Conservation (phyloP, 2,797 vertebrate species). For the Manis pentadactyla region DNA sequence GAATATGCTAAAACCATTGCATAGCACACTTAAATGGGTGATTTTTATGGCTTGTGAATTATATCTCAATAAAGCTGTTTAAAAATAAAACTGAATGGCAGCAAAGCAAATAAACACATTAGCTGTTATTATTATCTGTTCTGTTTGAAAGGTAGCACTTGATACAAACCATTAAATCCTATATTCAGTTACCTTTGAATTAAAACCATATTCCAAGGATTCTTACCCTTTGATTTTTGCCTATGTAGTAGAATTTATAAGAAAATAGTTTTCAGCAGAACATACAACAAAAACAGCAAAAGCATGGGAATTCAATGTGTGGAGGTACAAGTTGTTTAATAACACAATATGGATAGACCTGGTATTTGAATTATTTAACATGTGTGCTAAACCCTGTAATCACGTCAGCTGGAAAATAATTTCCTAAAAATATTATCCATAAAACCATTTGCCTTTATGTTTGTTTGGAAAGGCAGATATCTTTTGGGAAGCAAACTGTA, state of each 20-base stretch:
- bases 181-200: background rate
- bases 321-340: background rate
- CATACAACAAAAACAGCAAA: background rate
- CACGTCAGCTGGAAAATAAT: background rate
- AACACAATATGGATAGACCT: background rate
- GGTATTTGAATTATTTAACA: background rate
- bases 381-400: background rate
- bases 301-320: background rate
- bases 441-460: background rate
- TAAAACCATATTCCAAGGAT: background rate
- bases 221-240: background rate
- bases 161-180: background rate
- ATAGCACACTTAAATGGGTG: background rate
- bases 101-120: background rate
- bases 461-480: background rate
- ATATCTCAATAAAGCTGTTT: background rate
- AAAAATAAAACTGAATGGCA: background rate
- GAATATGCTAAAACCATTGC: background rate
- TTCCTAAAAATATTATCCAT: background rate
- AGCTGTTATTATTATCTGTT: background rate
- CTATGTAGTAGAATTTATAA: background rate
- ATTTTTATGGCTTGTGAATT: background rate
- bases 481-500: background rate
- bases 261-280: background rate
- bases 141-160: background rate